Conservation (phyloP, 2,797 vertebrate genomes). For the Gastrophryne carolinensis region DNA sequence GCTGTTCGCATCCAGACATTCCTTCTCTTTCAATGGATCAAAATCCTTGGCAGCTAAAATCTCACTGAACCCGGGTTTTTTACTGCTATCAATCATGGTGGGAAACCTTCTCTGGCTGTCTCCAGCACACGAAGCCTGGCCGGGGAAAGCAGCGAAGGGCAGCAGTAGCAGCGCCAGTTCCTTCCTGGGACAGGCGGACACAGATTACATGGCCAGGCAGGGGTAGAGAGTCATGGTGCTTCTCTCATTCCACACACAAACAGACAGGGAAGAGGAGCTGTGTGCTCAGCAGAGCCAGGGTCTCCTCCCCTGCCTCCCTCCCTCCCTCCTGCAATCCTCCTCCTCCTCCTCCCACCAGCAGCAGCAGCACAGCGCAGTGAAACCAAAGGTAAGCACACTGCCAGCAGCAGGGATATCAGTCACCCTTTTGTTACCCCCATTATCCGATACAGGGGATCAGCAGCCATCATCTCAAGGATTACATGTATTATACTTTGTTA, state of each 20-base stretch:
- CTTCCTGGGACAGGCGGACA: conserved; percentile 21
- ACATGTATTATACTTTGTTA: no score
- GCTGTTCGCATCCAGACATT: conserved; percentile 72
- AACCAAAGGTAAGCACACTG: no score
- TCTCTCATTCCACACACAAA: conserved; percentile 53
- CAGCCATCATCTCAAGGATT: no score
- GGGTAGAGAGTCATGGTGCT: conserved; percentile 54
- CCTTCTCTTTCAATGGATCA: conserved; percentile 71
- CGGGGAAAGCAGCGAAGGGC: conserved; percentile 20
- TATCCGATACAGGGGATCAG: no score
- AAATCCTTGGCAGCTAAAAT: conserved; percentile 67
- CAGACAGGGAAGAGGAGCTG: conserved; percentile 53
- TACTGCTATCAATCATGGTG: conserved; percentile 79
- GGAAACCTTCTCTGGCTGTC: conserved; percentile 57
- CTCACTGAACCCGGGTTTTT: conserved; percentile 72
- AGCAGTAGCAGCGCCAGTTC: background rate
- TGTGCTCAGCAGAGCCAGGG: conserved; percentile 44
- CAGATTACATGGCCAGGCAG: conserved; percentile 44
- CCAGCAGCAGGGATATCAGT: no score
- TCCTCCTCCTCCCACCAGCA: conserved; percentile 30
- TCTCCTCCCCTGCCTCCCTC: conserved; percentile 35
- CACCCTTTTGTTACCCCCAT: no score
- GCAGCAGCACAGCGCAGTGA: no score
- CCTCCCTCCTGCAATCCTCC: no score
- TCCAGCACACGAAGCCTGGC: conserved; percentile 42